Evolutionary conservation across 2,888 invertebrate genomes (phyloP).

Genomic region (Drosophila engyochracea): DNA sequence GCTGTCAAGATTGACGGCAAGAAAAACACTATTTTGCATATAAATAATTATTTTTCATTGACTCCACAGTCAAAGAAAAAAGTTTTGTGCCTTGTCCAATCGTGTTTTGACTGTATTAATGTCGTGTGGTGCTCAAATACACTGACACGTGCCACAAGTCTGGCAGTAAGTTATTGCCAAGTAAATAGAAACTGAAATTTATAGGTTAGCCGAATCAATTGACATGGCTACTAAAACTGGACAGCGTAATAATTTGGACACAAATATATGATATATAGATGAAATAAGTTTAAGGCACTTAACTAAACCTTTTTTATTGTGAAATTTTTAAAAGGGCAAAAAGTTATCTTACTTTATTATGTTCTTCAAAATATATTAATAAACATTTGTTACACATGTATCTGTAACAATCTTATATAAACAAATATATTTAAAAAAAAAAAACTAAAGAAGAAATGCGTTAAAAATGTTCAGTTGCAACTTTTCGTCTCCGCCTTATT

Average conservation of each 20-base stretch:
- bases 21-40: neutral
- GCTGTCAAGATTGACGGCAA: neutral
- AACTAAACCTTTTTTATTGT: neutral
- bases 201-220: neutral
- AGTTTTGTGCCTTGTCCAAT: neutral
- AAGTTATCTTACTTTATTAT: too few species aligned
- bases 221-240: neutral
- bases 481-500: neutral
- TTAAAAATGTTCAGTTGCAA: neutral
- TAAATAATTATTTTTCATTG: neutral
- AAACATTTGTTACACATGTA: neutral
- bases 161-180: neutral
- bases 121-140: neutral
- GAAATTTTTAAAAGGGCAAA: too few species aligned
- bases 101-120: neutral
- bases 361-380: neutral
- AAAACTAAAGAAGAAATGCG: neutral
- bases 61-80: neutral
- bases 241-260: neutral
- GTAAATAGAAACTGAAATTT: neutral
- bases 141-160: conserved; percentile 9
- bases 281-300: neutral
- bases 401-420: neutral
- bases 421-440: neutral
- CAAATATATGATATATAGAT: neutral